A percentile compares a stretch with the other conserved stretches of the same genome.
These are phyloP conservation scores for Spisula solida DNA, from an alignment of 2,888 invertebrate species.

Conservation along the genomic window DNA sequence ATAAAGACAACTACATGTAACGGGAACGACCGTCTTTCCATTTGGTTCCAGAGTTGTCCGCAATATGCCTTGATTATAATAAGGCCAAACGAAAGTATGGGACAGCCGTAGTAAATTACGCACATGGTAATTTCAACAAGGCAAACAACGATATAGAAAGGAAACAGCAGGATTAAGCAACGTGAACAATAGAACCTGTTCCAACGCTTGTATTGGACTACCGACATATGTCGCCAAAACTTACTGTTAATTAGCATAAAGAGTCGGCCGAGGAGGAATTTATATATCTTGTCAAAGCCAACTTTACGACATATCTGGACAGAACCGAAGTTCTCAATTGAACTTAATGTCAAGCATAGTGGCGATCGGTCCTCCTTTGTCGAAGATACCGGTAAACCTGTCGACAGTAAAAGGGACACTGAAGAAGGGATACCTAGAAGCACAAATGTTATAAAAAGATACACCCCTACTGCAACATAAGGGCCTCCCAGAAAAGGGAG, in stretches of 20 bases:
- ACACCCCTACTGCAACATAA: constrained; percentile 56
- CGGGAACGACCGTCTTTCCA: neutral
- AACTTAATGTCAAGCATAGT: neutral
- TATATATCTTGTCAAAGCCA: constrained; percentile 60
- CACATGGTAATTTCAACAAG: constrained; percentile 55
- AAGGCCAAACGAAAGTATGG: constrained; percentile 51
- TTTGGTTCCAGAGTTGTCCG: neutral
- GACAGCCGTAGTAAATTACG: constrained; percentile 55
- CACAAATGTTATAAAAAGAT: constrained; percentile 52
- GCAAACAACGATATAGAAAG: constrained; percentile 58
- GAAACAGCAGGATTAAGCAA: constrained; percentile 9
- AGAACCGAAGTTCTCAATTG: constrained; percentile 55
- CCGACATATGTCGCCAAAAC: constrained; percentile 62
- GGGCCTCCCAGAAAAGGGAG: constrained; percentile 68
- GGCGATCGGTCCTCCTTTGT: constrained; percentile 10
- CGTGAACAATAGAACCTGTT: neutral
- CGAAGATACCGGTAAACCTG: constrained; percentile 45
- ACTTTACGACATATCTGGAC: constrained; percentile 33
- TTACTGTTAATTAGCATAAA: constrained; percentile 65
- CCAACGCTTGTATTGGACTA: constrained; percentile 57
- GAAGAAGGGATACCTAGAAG: constrained; percentile 55
- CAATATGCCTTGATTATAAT: constrained; percentile 51
- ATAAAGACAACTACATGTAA: neutral
- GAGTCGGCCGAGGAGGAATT: constrained; percentile 52
- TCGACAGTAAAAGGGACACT: constrained; percentile 51